Evolutionary conservation across 1,140 invertebrate genomes (phyloP).

Genomic region (Tetramorium parvispinum): DNA sequence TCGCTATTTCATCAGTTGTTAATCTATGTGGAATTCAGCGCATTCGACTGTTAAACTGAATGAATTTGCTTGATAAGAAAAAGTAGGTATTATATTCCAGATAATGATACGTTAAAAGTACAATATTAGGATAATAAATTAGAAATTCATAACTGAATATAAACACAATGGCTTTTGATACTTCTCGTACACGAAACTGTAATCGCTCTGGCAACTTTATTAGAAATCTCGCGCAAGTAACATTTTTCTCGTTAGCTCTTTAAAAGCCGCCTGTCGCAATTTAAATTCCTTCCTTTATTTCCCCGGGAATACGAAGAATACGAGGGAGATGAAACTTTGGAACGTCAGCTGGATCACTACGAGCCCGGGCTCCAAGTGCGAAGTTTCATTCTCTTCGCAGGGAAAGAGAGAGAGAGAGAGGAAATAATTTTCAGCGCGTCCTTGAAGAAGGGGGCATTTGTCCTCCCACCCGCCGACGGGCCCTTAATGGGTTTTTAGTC

Average conservation of each 20-base stretch:
- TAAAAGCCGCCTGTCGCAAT: conserved; percentile 48
- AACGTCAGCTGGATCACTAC: conserved; percentile 51
- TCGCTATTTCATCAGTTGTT: not conserved
- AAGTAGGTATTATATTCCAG: not conserved
- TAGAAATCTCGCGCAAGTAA: conserved; percentile 30
- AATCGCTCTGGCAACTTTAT: conserved; percentile 11
- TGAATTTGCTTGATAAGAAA: not conserved
- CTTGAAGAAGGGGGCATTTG: conserved; percentile 75
- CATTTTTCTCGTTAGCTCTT: conserved; percentile 42
- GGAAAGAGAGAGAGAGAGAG: conserved; percentile 59
- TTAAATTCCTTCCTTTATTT: conserved; percentile 56
- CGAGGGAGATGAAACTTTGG: conserved; percentile 39
- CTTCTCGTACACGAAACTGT: not conserved
- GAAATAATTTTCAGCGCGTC: conserved; percentile 74
- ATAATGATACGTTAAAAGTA: not conserved
- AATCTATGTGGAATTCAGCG: not conserved
- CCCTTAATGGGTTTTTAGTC: conserved; percentile 82
- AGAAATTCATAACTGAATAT: not conserved
- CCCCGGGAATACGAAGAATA: conserved; percentile 44
- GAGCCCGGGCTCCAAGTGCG: conserved; percentile 2
- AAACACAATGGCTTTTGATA: not conserved
- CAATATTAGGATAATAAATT: not conserved
- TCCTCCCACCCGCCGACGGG: conserved; percentile 76
- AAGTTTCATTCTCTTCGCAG: conserved; percentile 67
- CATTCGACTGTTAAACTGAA: not conserved